Conservation (phyloP, 2,113 vertebrate genomes). For the Planiliza haematocheilus region DNA sequence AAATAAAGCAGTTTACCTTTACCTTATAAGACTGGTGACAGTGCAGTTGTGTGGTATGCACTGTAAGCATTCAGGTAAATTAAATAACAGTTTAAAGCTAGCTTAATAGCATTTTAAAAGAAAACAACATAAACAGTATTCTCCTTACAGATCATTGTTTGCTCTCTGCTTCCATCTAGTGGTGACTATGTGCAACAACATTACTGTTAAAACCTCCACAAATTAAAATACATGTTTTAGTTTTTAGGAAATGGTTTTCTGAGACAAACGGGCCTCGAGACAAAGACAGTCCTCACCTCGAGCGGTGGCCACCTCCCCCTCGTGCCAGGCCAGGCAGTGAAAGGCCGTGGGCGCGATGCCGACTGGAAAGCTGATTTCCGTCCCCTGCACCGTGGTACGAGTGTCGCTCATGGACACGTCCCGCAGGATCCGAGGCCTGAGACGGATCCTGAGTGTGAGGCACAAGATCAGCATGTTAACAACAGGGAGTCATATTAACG, state of each 20-base stretch:
- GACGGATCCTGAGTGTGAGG: slow-evolving; percentile 83
- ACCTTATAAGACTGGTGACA: no score
- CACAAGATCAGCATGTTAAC: no score
- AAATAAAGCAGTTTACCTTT: no score
- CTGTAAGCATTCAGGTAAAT: no score
- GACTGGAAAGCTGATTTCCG: slow-evolving; percentile 90
- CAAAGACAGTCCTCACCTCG: slow-evolving; percentile 82
- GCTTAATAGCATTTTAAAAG: no score
- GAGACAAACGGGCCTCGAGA: slow-evolving; percentile 4
- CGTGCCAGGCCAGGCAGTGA: slow-evolving; percentile 91
- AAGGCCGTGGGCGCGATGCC: slow-evolving; percentile 93
- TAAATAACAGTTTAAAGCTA: no score
- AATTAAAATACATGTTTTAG: no score
- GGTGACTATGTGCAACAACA: not conserved
- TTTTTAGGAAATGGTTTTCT: no score
- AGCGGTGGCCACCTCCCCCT: slow-evolving; percentile 94
- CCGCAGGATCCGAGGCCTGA: slow-evolving; percentile 89
- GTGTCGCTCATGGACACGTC: slow-evolving; percentile 89
- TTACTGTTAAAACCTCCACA: not conserved
- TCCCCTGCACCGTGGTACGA: slow-evolving; percentile 87
- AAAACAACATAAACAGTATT: not conserved
- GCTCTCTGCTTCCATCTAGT: slow-evolving; percentile 14
- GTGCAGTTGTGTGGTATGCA: no score
- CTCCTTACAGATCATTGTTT: not conserved
- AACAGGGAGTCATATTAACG: no score